phyloP scores from a whole-genome alignment of 2,888 invertebrate species.

The Odontocerum albicorne region DNA sequence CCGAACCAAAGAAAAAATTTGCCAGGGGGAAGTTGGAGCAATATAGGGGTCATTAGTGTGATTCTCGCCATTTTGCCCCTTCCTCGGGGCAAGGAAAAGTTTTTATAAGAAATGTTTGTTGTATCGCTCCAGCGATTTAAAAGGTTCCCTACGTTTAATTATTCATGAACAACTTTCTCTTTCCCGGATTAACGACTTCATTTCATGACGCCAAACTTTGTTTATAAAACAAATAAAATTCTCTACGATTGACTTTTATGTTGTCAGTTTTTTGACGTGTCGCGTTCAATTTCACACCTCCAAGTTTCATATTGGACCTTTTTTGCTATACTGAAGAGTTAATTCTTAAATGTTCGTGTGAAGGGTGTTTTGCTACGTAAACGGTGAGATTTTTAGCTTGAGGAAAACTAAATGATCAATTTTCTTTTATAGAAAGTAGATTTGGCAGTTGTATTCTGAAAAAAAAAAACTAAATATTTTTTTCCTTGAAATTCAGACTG shows the following conservation, averaged over 20 bases:
- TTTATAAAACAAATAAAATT: constrained; percentile 12
- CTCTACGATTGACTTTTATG: not conserved
- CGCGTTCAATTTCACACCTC: too few relatives aligned
- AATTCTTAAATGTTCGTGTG: too few relatives aligned
- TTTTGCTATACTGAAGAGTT: too few relatives aligned
- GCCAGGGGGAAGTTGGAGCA: not conserved
- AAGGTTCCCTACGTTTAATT: constrained; percentile 20
- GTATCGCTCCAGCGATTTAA: constrained; percentile 15
- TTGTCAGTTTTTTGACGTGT: too few relatives aligned
- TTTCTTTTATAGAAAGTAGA: too few relatives aligned
- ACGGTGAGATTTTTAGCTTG: too few relatives aligned
- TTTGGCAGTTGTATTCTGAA: too few relatives aligned
- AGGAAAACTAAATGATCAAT: too few relatives aligned
- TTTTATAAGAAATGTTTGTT: constrained; percentile 18
- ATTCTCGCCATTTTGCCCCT: constrained; percentile 9
- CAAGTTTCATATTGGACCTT: too few relatives aligned
- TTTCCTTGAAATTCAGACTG: too few relatives aligned
- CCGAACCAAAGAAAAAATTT: constrained; percentile 5
- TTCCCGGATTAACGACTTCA: constrained; percentile 20
- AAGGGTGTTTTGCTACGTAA: too few relatives aligned
- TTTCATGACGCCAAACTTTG: constrained; percentile 12
- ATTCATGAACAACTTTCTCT: constrained; percentile 20
- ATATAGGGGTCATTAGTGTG: constrained; percentile 17
- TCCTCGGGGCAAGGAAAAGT: not conserved
- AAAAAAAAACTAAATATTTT: too few relatives aligned